Evolutionary conservation across 2,113 vertebrate genomes (phyloP), one percentile per base, ranked within the genome.

Genomic region (Hippocampus mohnikei): DNA sequence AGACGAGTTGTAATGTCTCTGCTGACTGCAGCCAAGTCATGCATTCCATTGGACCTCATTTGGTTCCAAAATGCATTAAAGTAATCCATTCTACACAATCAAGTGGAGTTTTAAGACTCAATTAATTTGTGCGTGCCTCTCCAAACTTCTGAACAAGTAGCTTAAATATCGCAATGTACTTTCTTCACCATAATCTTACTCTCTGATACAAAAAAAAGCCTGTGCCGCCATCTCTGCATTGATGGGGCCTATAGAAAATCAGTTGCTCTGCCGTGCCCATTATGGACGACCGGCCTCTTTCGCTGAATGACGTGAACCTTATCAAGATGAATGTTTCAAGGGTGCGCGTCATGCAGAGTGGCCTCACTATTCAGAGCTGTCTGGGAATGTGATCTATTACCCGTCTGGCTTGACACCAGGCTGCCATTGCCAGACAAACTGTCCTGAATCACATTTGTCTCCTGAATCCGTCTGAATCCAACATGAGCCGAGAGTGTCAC

Each of bases 291-390:
- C 44, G 15, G 53, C 69, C 33, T 71, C 69, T 15, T 2, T 13
- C 64, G 70, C 40, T 66, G 46, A 74, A 76, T 69, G 66, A 76
- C 62, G 52, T 59, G 53, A 53, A 21, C 16, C 55, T 64, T 67
- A 77, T 79, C 29, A 48, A 74, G 72, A 82, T 66, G 33, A 80
- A 77, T 81, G 70, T 67, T 62, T 76, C 53, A 58, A 67, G 66
- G 20, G 12, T 61, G 60, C 41, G 40, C 1, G 15, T 58, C 64
- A 70, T 71, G 46, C 41, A 29, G 44, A 72, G 73, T 62, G 75
- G 20, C 25, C 27, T n/a, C 55, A 71, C n/a, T 81, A 70, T 83
- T 69, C 72, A 73, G 7, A 75, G 64, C 55, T 75, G 53, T 77
- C 74, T 56, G 60, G 69, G 9, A 42, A 78, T 82, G 67, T 70